Evolutionary conservation across 1,140 invertebrate species (phyloP).

Genomic region (Lethrus apterus): DNA sequence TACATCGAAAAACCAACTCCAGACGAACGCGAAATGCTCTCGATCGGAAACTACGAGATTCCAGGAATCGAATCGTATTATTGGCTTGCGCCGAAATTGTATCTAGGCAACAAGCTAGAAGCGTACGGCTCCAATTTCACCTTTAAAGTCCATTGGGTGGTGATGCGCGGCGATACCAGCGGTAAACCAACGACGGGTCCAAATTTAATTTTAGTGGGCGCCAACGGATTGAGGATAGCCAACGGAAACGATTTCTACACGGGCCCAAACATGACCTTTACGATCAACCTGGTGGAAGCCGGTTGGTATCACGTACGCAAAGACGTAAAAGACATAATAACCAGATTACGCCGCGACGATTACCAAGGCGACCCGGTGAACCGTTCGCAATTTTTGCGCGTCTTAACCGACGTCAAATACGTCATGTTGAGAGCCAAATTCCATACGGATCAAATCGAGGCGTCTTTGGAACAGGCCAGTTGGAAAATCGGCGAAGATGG

Average conservation of each 20-base stretch:
- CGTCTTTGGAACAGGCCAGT: slow-evolving; percentile 42
- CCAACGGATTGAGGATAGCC: slow-evolving; percentile 65
- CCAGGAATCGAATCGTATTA: slow-evolving; percentile 70
- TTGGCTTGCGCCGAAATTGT: slow-evolving; percentile 77
- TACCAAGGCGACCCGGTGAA: slow-evolving; percentile 58
- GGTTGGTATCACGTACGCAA: slow-evolving; percentile 66
- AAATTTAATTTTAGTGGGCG: slow-evolving; percentile 76
- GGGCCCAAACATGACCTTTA: slow-evolving; percentile 45
- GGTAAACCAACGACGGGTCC: slow-evolving; percentile 75
- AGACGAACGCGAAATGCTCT: slow-evolving; percentile 51
- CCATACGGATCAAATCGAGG: slow-evolving; percentile 90
- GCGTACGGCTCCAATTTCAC: slow-evolving; percentile 79
- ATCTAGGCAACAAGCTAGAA: slow-evolving; percentile 64
- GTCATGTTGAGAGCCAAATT: slow-evolving; percentile 85
- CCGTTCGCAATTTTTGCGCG: slow-evolving; percentile 71
- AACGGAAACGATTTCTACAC: slow-evolving; percentile 53
- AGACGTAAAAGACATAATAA: slow-evolving; percentile 53
- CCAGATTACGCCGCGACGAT: slow-evolving; percentile 47
- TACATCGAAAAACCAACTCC: slow-evolving; percentile 44
- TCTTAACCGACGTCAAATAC: slow-evolving; percentile 71
- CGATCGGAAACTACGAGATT: slow-evolving; percentile 58
- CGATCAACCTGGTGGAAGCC: slow-evolving; percentile 57
- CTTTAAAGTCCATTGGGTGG: slow-evolving; percentile 74
- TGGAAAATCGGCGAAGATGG: slow-evolving; percentile 23
- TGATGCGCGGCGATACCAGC: slow-evolving; percentile 80